Conservation (phyloP, 64 coral and sea anemone genomes). For the Dendrophyllia cribrosa region DNA sequence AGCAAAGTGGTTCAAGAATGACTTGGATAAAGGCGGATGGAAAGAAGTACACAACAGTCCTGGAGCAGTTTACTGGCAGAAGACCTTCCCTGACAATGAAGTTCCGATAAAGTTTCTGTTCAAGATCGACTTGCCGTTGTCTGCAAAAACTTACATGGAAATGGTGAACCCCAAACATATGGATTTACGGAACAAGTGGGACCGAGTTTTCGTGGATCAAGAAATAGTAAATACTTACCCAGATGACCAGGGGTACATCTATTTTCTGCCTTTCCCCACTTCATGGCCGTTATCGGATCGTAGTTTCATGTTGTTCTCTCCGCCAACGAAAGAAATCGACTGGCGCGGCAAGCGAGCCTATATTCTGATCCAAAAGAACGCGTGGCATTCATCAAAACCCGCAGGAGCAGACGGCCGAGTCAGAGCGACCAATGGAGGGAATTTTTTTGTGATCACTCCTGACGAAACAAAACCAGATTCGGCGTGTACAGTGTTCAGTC, state of each 20-base stretch:
- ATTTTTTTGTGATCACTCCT: constrained; percentile 28
- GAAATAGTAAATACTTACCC: constrained; percentile 41
- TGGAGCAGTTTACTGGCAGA: constrained; percentile 10
- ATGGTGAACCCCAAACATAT: not conserved
- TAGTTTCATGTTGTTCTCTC: constrained; percentile 20
- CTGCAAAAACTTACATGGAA: constrained; percentile 15
- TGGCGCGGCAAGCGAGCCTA: constrained; percentile 12
- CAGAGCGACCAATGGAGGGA: constrained; percentile 47
- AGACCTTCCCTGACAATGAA: constrained; percentile 32
- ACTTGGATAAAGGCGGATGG: constrained; percentile 55
- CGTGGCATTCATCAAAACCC: constrained; percentile 48
- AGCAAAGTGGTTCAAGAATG: constrained; percentile 58
- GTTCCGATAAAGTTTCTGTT: constrained; percentile 44
- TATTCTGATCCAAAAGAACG: not conserved
- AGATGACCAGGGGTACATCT: not conserved
- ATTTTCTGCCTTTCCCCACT: not conserved
- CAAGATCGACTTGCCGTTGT: constrained; percentile 12
- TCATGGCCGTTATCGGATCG: constrained; percentile 33
- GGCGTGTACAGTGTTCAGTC: constrained; percentile 38
- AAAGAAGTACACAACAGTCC: constrained; percentile 13
- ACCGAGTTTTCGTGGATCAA: not conserved
- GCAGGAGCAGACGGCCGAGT: constrained; percentile 35
- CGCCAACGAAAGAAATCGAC: constrained; percentile 30
- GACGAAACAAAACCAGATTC: constrained; percentile 19
- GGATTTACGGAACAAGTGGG: constrained; percentile 36